Evolutionary conservation across 2,797 vertebrate genomes (phyloP).

Genomic region (Pseudocheirus occidentalis): DNA sequence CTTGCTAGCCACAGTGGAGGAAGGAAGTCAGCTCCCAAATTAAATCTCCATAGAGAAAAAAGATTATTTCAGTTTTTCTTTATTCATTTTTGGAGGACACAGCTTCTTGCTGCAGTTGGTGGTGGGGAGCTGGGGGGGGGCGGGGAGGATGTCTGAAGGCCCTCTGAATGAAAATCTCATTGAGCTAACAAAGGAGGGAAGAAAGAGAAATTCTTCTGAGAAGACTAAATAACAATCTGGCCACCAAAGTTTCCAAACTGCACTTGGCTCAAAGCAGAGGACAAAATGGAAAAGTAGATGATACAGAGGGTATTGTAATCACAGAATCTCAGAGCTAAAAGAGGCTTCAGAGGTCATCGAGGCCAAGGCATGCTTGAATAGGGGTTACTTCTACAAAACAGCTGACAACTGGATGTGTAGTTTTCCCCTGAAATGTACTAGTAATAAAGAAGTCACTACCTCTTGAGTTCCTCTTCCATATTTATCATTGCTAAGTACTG

Average conservation of each 20-base stretch:
- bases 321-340: not conserved
- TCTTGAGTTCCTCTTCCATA: not conserved
- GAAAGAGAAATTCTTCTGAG: not conserved
- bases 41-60: not conserved
- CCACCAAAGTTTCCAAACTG: not conserved
- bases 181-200: not conserved
- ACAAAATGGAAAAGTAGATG: not conserved
- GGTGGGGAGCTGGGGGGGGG: no score
- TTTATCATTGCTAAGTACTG: not conserved
- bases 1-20: not conserved
- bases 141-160: accelerated
- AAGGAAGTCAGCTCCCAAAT: not conserved
- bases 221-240: not conserved
- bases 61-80: not conserved
- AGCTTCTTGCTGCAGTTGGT: not conserved
- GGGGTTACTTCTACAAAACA: not conserved
- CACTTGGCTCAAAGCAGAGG: not conserved
- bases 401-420: not conserved
- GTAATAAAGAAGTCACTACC: not conserved
- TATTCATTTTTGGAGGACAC: not conserved
- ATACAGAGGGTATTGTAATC: not conserved
- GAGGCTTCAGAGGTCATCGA: not conserved
- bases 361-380: not conserved
- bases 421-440: not conserved
- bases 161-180: not conserved